phyloP scores from a whole-genome alignment of 2,113 vertebrate species.

The Thinocorus orbignyianus region DNA sequence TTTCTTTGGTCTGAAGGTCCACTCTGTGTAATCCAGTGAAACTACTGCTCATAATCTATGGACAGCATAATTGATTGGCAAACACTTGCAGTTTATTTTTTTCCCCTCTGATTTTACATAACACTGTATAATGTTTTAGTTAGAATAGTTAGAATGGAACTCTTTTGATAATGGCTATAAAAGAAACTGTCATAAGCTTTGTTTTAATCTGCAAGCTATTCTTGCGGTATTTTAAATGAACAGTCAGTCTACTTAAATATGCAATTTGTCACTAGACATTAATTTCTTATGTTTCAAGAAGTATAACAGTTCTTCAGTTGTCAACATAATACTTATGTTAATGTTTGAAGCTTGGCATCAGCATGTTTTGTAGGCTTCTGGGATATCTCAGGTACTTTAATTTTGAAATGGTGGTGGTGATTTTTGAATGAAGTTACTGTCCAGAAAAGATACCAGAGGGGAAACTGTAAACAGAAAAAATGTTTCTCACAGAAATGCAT shows the following conservation, averaged over 20 bases:
- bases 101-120: background rate
- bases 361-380: background rate
- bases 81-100: background rate
- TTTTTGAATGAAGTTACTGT: background rate
- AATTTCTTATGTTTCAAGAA: background rate
- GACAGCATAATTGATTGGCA: background rate
- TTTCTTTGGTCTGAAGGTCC: background rate
- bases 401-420: background rate
- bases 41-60: background rate
- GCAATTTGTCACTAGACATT: background rate
- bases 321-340: background rate
- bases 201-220: background rate
- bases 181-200: background rate
- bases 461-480: background rate
- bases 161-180: background rate
- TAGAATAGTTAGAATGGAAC: background rate
- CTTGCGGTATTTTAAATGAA: background rate
- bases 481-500: background rate
- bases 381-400: background rate
- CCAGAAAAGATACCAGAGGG: background rate
- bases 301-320: background rate
- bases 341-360: background rate
- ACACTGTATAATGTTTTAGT: background rate
- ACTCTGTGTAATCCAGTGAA: background rate
- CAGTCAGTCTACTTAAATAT: background rate